phyloP scores from a whole-genome alignment of 2,113 vertebrate genomes.

The Dromaius novaehollandiae region DNA sequence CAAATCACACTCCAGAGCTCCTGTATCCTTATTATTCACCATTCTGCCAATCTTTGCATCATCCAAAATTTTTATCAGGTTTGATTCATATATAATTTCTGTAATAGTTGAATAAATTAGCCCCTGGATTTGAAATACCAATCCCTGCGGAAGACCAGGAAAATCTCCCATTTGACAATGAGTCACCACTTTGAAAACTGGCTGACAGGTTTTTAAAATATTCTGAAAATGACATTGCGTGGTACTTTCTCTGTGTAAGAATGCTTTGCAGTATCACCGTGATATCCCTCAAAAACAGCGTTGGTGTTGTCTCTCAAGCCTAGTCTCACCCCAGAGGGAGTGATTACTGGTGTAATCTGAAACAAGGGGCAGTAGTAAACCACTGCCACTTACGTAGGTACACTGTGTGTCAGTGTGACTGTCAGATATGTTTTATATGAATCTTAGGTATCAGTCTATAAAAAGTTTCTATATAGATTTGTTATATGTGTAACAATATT shows the following conservation, averaged over 20 bases:
- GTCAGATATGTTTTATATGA: rapidly evolving
- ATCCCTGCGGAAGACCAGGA: neutral
- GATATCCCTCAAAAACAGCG: neutral
- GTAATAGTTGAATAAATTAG: neutral
- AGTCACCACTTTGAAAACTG: neutral
- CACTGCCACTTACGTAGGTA: neutral
- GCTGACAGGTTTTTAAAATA: neutral
- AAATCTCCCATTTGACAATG: neutral
- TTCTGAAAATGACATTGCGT: neutral
- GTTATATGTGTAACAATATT: neutral
- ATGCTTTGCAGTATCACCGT: neutral
- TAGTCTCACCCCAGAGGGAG: neutral
- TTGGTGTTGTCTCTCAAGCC: neutral
- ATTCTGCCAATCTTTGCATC: neutral
- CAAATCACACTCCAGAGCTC: neutral
- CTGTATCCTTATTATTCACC: neutral
- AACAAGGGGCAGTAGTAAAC: neutral
- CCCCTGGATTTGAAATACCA: neutral
- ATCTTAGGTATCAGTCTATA: neutral
- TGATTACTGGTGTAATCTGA: neutral
- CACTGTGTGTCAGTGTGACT: neutral
- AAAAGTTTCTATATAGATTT: neutral
- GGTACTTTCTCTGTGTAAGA: neutral
- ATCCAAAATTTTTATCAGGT: neutral
- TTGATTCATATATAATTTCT: neutral